A percentile compares a stretch with the other conserved stretches of the same genome.
These are phyloP conservation scores for Callithrix jacchus DNA, from an alignment of 2,113 vertebrate genomes.

Conservation along the genomic window DNA sequence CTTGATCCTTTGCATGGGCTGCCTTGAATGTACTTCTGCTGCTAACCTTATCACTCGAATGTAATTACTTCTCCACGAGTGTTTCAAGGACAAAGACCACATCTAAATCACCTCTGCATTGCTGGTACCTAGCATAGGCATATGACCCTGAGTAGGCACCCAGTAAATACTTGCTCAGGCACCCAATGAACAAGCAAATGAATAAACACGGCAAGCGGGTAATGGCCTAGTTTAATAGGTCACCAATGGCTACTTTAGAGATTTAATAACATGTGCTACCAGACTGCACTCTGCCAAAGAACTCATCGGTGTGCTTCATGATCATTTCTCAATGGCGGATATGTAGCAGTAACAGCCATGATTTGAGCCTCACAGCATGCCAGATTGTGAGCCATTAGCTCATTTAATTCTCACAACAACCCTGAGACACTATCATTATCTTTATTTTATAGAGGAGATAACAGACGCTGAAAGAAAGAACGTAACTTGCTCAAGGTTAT, in stretches of 20 bases:
- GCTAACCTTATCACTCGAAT: not conserved
- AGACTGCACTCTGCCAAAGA: constrained; percentile 41
- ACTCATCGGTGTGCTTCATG: constrained; percentile 42
- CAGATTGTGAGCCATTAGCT: constrained; percentile 46
- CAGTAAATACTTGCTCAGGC: not conserved
- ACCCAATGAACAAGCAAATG: constrained; percentile 19
- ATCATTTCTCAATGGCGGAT: constrained; percentile 58
- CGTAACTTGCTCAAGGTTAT: constrained; percentile 40
- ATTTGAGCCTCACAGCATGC: constrained; percentile 5
- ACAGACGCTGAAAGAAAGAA: not conserved
- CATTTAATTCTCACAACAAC: constrained; percentile 56
- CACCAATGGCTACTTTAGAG: constrained; percentile 54
- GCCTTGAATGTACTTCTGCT: not conserved
- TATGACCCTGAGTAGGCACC: not conserved
- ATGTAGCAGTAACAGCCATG: constrained; percentile 20
- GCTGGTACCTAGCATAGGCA: not conserved
- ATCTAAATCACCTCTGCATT: not conserved
- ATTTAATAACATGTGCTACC: constrained; percentile 40
- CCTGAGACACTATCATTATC: constrained; percentile 23
- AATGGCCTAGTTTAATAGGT: constrained; percentile 33
- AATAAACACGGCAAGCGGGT: not conserved
- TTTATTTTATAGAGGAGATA: constrained; percentile 43
- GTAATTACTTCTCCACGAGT: constrained; percentile 8
- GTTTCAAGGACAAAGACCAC: constrained; percentile 21
- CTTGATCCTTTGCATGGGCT: not conserved